phyloP scores from a whole-genome alignment of 2,113 vertebrate species.

The Platysternon megacephalum region DNA sequence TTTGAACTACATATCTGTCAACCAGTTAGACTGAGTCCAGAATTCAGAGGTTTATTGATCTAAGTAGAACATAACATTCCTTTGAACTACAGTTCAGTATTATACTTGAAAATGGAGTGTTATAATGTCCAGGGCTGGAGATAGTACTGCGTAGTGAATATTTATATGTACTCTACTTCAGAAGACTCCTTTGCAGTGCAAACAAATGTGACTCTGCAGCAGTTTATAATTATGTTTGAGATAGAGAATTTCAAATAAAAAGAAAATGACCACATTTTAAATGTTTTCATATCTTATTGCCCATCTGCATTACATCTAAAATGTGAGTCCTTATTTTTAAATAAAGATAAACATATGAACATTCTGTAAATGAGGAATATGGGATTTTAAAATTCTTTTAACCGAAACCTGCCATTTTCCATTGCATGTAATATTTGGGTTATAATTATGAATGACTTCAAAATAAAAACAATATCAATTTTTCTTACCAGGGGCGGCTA shows the following conservation, averaged over 20 bases:
- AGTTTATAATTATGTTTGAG: background rate
- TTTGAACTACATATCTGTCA: background rate
- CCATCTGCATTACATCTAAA: slow-evolving; percentile 2
- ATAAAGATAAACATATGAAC: background rate
- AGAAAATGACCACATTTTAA: background rate
- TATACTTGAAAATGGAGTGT: background rate
- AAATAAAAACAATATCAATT: background rate
- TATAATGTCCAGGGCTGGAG: background rate
- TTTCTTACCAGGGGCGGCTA: background rate
- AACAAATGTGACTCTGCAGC: background rate
- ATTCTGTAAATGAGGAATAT: background rate
- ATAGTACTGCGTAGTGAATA: background rate
- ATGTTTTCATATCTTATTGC: background rate
- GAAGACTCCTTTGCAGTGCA: background rate
- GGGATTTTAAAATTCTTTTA: background rate
- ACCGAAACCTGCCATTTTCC: background rate
- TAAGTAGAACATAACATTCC: background rate
- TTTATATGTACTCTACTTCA: rapidly evolving
- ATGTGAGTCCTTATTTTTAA: background rate
- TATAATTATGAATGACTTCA: background rate
- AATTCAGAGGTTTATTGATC: background rate
- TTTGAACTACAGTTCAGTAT: background rate
- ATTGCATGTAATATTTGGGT: background rate
- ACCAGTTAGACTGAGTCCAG: background rate
- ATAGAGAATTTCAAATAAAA: slow-evolving; percentile 3